phyloP scores from a whole-genome alignment of 2,113 vertebrate genomes.

The Clarias gariepinus region DNA sequence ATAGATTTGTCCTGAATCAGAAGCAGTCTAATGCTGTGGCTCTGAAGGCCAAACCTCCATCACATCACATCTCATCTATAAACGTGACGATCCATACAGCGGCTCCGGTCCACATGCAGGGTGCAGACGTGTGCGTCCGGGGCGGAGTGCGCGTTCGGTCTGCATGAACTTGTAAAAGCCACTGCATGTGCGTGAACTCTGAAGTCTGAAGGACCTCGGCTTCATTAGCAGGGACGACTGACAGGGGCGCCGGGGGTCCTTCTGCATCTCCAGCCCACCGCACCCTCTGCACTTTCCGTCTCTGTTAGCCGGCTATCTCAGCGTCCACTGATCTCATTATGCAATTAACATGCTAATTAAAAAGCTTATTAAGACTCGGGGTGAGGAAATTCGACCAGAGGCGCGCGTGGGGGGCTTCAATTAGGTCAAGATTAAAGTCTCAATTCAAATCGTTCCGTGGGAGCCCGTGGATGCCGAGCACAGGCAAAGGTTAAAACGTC shows the following conservation, averaged over 20 bases:
- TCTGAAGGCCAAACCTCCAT: slow-evolving; percentile 66
- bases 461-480: background rate
- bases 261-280: slow-evolving; percentile 24
- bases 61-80: slow-evolving; percentile 64
- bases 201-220: slow-evolving; percentile 25
- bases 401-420: slow-evolving; percentile 71
- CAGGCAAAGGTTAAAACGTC: slow-evolving; percentile 34
- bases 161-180: slow-evolving; percentile 17
- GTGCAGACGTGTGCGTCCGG: slow-evolving; percentile 36
- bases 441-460: slow-evolving; percentile 17
- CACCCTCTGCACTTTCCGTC: slow-evolving; percentile 16
- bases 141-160: background rate
- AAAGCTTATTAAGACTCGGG: slow-evolving; percentile 79
- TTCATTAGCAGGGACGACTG: slow-evolving; percentile 48
- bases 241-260: slow-evolving; percentile 25
- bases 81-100: slow-evolving; percentile 52
- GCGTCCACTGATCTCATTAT: slow-evolving; percentile 71
- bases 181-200: background rate
- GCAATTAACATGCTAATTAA: slow-evolving; percentile 82
- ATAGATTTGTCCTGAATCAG: slow-evolving; percentile 61
- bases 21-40: slow-evolving; percentile 57
- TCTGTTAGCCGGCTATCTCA: slow-evolving; percentile 65
- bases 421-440: slow-evolving; percentile 69
- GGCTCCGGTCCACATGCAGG: slow-evolving; percentile 36
- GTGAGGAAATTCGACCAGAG: slow-evolving; percentile 70